Conservation (phyloP, 2,888 invertebrate genomes). For the Xestoiulus laeticollis region DNA sequence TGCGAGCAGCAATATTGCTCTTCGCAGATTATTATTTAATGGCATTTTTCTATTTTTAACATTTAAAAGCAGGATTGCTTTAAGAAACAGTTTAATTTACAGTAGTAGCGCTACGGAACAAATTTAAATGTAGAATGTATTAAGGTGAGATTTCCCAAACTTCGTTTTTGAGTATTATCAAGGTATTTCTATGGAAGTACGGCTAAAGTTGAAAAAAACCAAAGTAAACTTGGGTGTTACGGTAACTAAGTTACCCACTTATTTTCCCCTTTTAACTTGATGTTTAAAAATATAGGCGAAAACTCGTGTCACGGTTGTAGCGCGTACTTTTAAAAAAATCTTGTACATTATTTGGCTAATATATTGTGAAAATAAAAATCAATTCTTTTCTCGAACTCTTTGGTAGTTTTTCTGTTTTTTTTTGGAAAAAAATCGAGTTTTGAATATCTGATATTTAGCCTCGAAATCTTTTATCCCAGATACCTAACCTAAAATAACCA, state of each 20-base stretch:
- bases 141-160: no score
- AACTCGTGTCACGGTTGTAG: no score
- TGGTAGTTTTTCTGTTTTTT: no score
- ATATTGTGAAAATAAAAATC: neutral
- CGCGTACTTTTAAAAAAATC: neutral
- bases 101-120: neutral
- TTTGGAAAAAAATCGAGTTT: no score
- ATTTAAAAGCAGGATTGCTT: neutral
- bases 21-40: neutral
- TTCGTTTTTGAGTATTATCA: no score
- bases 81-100: neutral
- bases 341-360: neutral
- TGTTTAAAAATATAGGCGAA: no score
- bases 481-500: no score
- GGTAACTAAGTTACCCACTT: no score
- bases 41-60: neutral
- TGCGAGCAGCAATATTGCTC: neutral
- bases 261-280: no score
- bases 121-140: neutral
- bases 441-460: no score
- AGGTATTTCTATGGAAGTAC: neutral
- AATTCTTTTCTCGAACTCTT: neutral
- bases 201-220: neutral
- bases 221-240: no score
- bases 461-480: no score